Percentiles rank a stretch among this genome's conserved stretches.
phyloP scores from a whole-genome alignment of 1,140 invertebrate species.

The Centruroides sculpturatus region DNA sequence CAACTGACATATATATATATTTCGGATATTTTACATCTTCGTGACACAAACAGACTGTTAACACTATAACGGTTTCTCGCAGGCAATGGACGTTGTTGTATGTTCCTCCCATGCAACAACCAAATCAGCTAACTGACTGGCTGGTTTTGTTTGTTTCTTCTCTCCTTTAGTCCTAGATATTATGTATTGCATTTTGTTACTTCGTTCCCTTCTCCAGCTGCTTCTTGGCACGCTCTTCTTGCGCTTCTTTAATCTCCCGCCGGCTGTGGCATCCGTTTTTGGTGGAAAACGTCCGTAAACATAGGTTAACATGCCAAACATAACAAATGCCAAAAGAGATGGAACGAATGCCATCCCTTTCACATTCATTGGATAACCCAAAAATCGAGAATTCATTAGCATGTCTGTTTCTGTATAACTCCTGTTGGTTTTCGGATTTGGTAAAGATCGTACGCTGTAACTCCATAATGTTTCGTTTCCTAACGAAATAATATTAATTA shows the following conservation, averaged over 20 bases:
- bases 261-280: constrained; percentile 25
- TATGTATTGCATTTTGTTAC: constrained; percentile 12
- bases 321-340: constrained; percentile 26
- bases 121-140: constrained; percentile 6
- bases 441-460: constrained; percentile 28
- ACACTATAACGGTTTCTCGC: constrained; percentile 15
- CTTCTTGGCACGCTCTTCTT: constrained; percentile 12
- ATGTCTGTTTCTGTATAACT: constrained; percentile 31
- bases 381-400: constrained; percentile 37
- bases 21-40: no score
- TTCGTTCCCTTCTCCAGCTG: constrained; percentile 19
- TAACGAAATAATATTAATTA: neutral
- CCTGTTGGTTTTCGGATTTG: constrained; percentile 27
- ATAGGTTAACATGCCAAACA: constrained; percentile 33
- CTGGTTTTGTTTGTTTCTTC: constrained; percentile 7
- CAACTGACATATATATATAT: no score
- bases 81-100: constrained; percentile 8
- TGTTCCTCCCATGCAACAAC: constrained; percentile 14
- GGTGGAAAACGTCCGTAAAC: constrained; percentile 36
- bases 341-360: constrained; percentile 34
- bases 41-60: constrained; percentile 1
- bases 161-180: constrained; percentile 9
- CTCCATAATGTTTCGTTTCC: constrained; percentile 29
- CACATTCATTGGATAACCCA: constrained; percentile 29
- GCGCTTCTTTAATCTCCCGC: constrained; percentile 26